Percentiles rank a stretch among this genome's conserved stretches.
Conservation (phyloP, 2,888 invertebrate species). For the Morinoia aosen region DNA sequence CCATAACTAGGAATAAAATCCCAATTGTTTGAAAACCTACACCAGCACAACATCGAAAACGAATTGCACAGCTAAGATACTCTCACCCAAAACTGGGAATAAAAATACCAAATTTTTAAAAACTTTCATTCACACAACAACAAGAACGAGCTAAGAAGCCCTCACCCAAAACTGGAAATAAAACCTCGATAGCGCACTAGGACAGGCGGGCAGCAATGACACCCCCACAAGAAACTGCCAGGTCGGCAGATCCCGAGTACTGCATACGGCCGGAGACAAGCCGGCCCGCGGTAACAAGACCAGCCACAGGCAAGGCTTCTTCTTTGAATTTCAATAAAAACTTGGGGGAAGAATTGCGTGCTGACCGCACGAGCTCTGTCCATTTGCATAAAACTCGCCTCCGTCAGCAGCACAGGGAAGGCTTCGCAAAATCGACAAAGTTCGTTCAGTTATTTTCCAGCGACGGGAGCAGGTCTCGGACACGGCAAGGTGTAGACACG, state of each 20-base stretch:
- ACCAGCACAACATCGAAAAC: too few relatives aligned
- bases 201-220: background rate
- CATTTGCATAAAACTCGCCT: constrained; percentile 22
- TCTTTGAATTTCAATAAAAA: constrained; percentile 21
- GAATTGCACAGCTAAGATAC: too few relatives aligned
- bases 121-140: too few relatives aligned
- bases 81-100: background rate
- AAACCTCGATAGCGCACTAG: background rate
- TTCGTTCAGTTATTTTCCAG: background rate
- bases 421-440: background rate
- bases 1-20: too few relatives aligned
- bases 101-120: background rate
- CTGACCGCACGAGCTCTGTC: background rate
- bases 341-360: background rate
- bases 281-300: background rate
- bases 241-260: background rate
- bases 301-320: background rate
- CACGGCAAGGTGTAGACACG: too few relatives aligned
- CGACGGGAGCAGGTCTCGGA: background rate
- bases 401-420: background rate
- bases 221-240: background rate
- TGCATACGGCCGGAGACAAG: background rate
- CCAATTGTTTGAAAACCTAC: too few relatives aligned
- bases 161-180: background rate
- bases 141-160: too few relatives aligned